phyloP scores from a whole-genome alignment of 2,888 invertebrate species.

The Drosophila kokeensis region DNA sequence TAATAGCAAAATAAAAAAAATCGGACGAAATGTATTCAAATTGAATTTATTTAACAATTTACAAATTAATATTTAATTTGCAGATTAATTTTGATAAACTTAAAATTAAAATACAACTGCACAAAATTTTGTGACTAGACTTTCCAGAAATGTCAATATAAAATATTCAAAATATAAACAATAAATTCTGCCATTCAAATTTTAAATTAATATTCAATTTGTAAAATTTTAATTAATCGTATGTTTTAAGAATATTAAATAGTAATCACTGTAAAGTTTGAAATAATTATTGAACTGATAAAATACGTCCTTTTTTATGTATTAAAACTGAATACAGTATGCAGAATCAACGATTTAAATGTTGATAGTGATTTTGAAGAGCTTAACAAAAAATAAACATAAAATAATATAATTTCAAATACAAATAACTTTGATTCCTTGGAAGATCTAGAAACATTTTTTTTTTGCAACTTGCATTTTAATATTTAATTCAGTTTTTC shows the following conservation, averaged over 20 bases:
- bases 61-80: not conserved
- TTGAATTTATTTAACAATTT: conserved; percentile 2
- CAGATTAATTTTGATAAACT: not conserved
- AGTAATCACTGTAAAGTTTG: not conserved
- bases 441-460: not conserved
- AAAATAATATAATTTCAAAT: not conserved
- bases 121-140: not conserved
- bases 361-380: not conserved
- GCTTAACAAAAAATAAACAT: not conserved
- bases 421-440: not conserved
- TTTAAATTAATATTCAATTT: not conserved
- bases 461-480: conserved; percentile 2
- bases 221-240: not conserved
- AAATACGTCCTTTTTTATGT: not conserved
- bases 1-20: not conserved
- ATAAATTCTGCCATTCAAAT: not conserved
- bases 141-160: not conserved
- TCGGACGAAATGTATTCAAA: not conserved
- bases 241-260: not conserved
- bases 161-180: not conserved
- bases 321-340: not conserved
- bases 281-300: not conserved
- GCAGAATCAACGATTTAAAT: not conserved
- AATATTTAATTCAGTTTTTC: not conserved
- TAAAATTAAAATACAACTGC: not conserved